Evolutionary conservation across 2,888 invertebrate genomes (phyloP), one percentile per base, ranked within the genome.

Genomic region (Agrypnus murinus): DNA sequence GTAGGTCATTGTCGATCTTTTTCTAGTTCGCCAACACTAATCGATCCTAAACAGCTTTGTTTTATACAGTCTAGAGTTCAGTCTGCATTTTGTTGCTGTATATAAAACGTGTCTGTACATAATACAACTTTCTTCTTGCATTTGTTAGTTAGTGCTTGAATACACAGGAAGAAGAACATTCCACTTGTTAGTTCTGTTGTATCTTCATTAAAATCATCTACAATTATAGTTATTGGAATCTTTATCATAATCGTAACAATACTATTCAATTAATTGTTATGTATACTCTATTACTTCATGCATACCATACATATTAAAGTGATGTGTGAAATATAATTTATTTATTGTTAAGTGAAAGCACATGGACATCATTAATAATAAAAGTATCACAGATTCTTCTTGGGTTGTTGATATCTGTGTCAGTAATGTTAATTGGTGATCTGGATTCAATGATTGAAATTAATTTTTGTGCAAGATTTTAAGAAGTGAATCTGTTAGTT

Each of bases 1-100:
- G 48, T 66, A 59, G 66, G 66, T 66, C 66, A 66, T 46, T 66
- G 66, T 60, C 59, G 46, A 66, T 48, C 59, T 57, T 25, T 59
- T 50, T 32, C 57, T 57, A 57, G 34, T 46, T 15, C 40, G 38
- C 59, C 38, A 66, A 46, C 14, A 48, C 58, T 50, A 64, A 69
- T 69, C 69, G 69, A 69, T 69, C 46, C 63, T 31, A 34, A 64
- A 69, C 57, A 48, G 69, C 62, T 38, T 58, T 48, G 63, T 57
- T 69, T 64, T 57, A n/a, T n/a, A n/a, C n/a, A 48, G 55, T 57
- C 57, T 25, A 25, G 53, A 46, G 32, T 32, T 59, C 46, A 34
- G 46, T 46, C 62, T 14, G 62, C 14, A 10, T 62, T 45, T 62
- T 62, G 38, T 46, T n/a, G 14, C 34, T 34, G 25, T 25, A n/a